Base-by-base conservation (phyloP, 2,113 vertebrate genomes). In the Anguilla rostrata region DNA sequence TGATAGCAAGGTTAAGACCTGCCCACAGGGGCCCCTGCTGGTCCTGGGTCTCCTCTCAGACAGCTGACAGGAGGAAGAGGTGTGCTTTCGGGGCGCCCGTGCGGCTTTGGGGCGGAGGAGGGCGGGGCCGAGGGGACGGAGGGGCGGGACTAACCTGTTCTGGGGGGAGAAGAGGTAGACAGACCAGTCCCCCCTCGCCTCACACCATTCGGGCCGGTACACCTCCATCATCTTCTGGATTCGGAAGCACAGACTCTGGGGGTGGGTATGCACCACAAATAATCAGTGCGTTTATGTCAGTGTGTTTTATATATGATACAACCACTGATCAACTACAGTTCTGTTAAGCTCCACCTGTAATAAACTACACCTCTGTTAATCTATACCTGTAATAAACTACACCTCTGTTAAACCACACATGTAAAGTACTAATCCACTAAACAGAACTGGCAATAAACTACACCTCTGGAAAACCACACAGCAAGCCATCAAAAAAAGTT, bases 191-290 rank as follows among this genome's bases (percentile, higher is more conserved):
- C 95, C 94, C 0, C 96, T 93, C 89, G 94, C 92, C 87, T 98
- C 98, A 86, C 98, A 99, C 97, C 98, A 99, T 90, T 97, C 97
- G 0, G 98, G 98, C 78, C 97, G 97, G 85, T 99, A 99, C 9
- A 96, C 97, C 87, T 99, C 98, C 40, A 98, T 97, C 98, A 99
- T 99, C 95, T 99, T 99, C 93, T 96, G 96, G 87, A 99, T 92
- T 0, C 98, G 97, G 94, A 99, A 99, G 88, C 98, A 99, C 78
- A 97, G 89, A 81, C 96, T 98, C 98, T 99, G 90, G 0, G 4
- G 75, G 39, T 22, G 49, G 34, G 75, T 81, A 63, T 49, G 75
- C 26, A 75, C 39, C 18, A 7, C 39, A 89, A 66, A 2, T 26
- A 22, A 14, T 34, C 6, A 75, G 71, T 29, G 71, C 26, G 60